Percentiles rank a stretch among this genome's conserved stretches.
phyloP scores from a whole-genome alignment of 2,888 invertebrate genomes.

The Sphinx pinastri region DNA sequence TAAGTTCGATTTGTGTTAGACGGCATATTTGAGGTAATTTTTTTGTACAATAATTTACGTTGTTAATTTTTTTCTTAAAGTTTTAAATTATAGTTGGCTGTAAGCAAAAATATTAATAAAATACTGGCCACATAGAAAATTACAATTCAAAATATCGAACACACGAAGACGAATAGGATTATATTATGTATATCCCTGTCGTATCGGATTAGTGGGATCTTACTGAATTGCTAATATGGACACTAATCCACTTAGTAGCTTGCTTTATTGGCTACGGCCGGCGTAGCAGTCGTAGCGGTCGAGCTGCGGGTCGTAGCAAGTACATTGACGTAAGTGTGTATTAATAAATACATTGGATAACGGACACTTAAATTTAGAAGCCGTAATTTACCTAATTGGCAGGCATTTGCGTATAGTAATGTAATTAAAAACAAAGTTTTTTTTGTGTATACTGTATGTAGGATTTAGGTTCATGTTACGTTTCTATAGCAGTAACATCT shows the following conservation, averaged over 20 bases:
- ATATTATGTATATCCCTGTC: neutral
- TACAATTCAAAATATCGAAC: neutral
- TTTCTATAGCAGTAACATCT: neutral
- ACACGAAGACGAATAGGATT: neutral
- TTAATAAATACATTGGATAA: too few relatives aligned
- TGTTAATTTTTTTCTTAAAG: neutral
- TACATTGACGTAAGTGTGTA: constrained; percentile 1
- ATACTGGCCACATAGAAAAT: neutral
- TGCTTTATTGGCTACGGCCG: constrained; percentile 18
- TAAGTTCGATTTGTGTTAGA: neutral
- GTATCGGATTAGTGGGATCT: constrained; percentile 12
- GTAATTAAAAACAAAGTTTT: neutral
- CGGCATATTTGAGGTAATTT: constrained; percentile 14
- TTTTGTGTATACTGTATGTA: neutral
- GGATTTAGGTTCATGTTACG: neutral
- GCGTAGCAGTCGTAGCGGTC: constrained; percentile 18
- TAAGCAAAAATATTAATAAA: neutral
- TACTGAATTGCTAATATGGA: constrained; percentile 23
- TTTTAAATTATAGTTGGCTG: too few relatives aligned
- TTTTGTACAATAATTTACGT: neutral
- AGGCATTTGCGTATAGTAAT: constrained; percentile 16
- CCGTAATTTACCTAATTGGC: constrained; percentile 2
- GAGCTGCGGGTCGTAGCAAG: constrained; percentile 7
- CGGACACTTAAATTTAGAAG: neutral
- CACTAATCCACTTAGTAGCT: constrained; percentile 15